These are phyloP conservation scores for Otus sunia DNA, from an alignment of 2,113 vertebrate species.

Conservation along the genomic window DNA sequence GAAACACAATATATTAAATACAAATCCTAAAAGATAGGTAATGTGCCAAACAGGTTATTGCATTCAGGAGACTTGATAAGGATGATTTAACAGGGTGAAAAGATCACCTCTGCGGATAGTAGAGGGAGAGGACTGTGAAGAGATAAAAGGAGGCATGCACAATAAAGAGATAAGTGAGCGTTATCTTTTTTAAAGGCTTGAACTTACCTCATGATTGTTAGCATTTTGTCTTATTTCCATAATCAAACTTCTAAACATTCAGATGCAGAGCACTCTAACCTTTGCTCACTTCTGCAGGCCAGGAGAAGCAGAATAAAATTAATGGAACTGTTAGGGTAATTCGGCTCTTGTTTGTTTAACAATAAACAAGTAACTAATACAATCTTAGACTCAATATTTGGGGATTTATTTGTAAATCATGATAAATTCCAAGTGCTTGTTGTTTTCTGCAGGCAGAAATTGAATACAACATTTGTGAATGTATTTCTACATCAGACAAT, in stretches of 20 bases:
- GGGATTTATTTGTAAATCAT: not conserved
- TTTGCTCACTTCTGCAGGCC: not conserved
- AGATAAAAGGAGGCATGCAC: constrained; percentile 16
- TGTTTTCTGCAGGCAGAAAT: not conserved
- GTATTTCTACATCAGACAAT: not conserved
- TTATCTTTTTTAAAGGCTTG: constrained; percentile 24
- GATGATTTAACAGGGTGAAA: constrained; percentile 55
- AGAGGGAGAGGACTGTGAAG: not conserved
- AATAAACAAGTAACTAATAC: not conserved
- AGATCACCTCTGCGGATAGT: constrained; percentile 41
- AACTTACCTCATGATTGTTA: not conserved
- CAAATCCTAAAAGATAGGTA: constrained; percentile 47
- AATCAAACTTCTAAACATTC: not conserved
- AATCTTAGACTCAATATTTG: not conserved
- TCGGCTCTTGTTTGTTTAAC: not conserved
- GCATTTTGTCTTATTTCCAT: not conserved
- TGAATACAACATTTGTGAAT: not conserved
- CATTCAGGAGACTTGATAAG: constrained; percentile 36
- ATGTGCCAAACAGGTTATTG: constrained; percentile 52
- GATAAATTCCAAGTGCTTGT: not conserved
- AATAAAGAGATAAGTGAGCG: not conserved
- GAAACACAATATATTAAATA: constrained; percentile 39
- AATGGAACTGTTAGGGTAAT: not conserved
- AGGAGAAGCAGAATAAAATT: not conserved
- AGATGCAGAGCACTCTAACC: not conserved